phyloP scores from a whole-genome alignment of 2,797 vertebrate species.

The Notoglanidium macrostoma region DNA sequence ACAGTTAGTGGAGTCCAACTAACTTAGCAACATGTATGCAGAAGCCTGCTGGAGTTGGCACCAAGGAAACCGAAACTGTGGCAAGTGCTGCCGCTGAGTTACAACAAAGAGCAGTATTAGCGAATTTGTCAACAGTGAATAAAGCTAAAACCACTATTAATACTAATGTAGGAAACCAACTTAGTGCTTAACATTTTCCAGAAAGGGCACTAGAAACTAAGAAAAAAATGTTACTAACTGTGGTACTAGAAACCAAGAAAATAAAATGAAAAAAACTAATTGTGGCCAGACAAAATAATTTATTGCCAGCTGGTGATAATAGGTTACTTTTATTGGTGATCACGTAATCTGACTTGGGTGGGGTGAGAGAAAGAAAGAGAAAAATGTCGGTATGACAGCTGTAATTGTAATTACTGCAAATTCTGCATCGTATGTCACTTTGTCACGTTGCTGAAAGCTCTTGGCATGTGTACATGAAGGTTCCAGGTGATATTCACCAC shows the following conservation, averaged over 20 bases:
- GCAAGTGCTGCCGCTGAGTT: background rate
- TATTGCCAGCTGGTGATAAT: background rate
- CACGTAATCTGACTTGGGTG: background rate
- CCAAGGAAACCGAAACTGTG: background rate
- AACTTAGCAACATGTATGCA: background rate
- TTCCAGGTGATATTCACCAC: background rate
- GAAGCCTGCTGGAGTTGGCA: background rate
- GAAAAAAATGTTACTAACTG: background rate
- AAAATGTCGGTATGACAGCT: background rate
- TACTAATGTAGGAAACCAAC: background rate
- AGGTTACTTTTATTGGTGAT: background rate
- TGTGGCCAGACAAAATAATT: background rate
- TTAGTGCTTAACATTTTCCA: background rate
- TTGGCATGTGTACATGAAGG: background rate
- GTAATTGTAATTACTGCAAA: background rate
- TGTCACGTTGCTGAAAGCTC: background rate
- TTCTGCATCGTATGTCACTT: background rate
- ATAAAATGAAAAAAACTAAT: too few species aligned
- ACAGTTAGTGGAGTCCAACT: background rate
- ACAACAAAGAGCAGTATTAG: background rate
- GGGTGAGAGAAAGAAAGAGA: background rate
- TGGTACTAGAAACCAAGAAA: background rate
- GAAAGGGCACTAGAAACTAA: background rate
- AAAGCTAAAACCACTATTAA: background rate
- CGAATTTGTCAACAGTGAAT: background rate